Evolutionary conservation across 2,888 invertebrate species (phyloP).

Genomic region (Ganaspis brasiliensis): DNA sequence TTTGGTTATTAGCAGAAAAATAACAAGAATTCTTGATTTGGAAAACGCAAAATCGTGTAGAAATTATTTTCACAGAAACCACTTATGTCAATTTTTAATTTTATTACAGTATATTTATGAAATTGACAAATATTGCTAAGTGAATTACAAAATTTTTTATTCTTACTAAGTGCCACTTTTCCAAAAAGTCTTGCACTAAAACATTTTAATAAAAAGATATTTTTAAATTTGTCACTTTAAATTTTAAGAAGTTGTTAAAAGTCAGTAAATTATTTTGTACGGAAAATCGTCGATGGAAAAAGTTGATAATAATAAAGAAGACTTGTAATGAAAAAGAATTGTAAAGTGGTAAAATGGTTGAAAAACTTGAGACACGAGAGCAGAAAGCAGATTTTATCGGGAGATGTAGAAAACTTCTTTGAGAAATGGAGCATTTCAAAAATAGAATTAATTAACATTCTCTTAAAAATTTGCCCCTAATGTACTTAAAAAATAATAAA

Average conservation of each 20-base stretch:
- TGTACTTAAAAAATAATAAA: slow-evolving; percentile 64
- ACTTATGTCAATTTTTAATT: too few species aligned
- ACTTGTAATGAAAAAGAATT: neutral
- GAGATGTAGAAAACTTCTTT: slow-evolving; percentile 19
- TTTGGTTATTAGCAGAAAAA: neutral
- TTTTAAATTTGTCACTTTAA: too few species aligned
- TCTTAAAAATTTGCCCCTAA: slow-evolving; percentile 55
- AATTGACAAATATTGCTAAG: too few species aligned
- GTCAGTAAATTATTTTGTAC: too few species aligned
- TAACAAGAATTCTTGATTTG: too few species aligned
- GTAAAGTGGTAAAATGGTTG: neutral
- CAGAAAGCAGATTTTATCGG: slow-evolving; percentile 11
- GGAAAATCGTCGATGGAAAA: neutral
- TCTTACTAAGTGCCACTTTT: too few species aligned
- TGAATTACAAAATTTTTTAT: too few species aligned
- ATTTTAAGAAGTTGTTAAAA: too few species aligned
- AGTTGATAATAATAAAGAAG: neutral
- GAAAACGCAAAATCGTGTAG: neutral
- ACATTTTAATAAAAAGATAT: too few species aligned
- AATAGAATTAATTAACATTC: slow-evolving; percentile 59
- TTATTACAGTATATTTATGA: too few species aligned
- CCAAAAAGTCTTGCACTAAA: too few species aligned
- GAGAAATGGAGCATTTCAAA: slow-evolving; percentile 29
- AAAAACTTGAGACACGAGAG: slow-evolving; percentile 15
- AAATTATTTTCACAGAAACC: too few species aligned